These are phyloP conservation scores for Cartodere bifasciata DNA, from an alignment of 2,888 invertebrate genomes.

Conservation along the genomic window DNA sequence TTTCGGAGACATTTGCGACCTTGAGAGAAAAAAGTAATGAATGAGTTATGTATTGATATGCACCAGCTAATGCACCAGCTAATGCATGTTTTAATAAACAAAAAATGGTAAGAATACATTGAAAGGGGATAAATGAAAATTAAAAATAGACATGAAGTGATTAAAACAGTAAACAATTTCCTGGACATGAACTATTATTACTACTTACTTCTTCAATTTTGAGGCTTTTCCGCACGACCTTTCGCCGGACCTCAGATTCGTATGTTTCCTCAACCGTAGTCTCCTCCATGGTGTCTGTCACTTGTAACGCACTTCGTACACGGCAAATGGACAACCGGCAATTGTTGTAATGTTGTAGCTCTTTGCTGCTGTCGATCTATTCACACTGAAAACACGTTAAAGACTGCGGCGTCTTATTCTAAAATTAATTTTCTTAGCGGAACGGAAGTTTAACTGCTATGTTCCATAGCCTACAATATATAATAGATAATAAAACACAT, in stretches of 20 bases:
- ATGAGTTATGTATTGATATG: too few relatives aligned
- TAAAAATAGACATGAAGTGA: too few relatives aligned
- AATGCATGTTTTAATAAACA: too few relatives aligned
- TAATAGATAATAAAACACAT: too few relatives aligned
- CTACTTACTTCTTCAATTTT: constrained; percentile 60
- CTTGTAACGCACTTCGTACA: constrained; percentile 8
- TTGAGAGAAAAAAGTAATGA: too few relatives aligned
- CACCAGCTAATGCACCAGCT: too few relatives aligned
- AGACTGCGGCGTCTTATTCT: constrained; percentile 28
- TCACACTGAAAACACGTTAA: constrained; percentile 26
- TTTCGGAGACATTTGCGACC: too few relatives aligned
- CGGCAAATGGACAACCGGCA: background rate
- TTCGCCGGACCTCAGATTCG: constrained; percentile 57
- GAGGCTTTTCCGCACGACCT: constrained; percentile 55
- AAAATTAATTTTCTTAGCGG: constrained; percentile 26
- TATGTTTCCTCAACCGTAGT: constrained; percentile 58
- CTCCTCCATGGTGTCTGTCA: constrained; percentile 42
- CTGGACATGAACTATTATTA: too few relatives aligned
- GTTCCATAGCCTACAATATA: constrained; percentile 14
- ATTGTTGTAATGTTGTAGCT: constrained; percentile 6
- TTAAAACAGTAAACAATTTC: too few relatives aligned
- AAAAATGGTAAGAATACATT: too few relatives aligned
- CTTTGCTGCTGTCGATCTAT: constrained; percentile 19
- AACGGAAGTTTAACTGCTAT: constrained; percentile 23
- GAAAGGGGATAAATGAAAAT: too few relatives aligned